phyloP scores from a whole-genome alignment of 2,797 vertebrate genomes.

The Tangara arthus region DNA sequence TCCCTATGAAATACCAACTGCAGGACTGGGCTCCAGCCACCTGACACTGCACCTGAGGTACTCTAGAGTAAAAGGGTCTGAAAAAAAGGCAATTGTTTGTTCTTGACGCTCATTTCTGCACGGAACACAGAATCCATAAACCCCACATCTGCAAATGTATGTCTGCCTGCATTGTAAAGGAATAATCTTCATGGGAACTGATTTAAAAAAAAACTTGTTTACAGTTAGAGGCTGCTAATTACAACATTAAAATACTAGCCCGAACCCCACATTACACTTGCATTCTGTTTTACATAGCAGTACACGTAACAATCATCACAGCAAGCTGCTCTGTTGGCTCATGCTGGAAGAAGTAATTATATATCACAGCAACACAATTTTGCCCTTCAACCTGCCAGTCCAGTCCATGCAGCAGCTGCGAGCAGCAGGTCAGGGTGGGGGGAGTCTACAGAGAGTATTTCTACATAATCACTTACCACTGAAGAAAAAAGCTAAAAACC shows the following conservation, averaged over 20 bases:
- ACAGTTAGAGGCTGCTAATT: constrained; percentile 52
- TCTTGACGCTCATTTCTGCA: neutral
- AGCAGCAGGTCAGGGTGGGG: constrained; percentile 3
- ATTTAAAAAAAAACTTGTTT: constrained; percentile 40
- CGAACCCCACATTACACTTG: constrained; percentile 28
- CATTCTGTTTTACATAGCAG: constrained; percentile 53
- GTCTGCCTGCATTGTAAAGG: neutral
- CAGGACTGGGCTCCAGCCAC: neutral
- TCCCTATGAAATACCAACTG: neutral
- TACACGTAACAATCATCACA: constrained; percentile 49
- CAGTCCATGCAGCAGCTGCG: constrained; percentile 3
- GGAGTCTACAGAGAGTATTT: neutral
- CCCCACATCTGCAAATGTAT: neutral
- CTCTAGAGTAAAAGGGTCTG: neutral
- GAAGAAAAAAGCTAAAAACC: neutral
- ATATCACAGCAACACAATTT: constrained; percentile 40
- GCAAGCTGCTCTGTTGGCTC: constrained; percentile 49
- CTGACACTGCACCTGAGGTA: neutral
- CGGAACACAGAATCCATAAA: neutral
- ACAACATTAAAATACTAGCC: constrained; percentile 54
- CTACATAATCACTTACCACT: neutral
- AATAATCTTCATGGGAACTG: constrained; percentile 24
- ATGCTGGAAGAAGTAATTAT: constrained; percentile 58
- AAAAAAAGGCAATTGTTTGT: neutral
- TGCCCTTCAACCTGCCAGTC: constrained; percentile 58